Conservation (phyloP, 2,888 invertebrate genomes). For the Buathra laborator region DNA sequence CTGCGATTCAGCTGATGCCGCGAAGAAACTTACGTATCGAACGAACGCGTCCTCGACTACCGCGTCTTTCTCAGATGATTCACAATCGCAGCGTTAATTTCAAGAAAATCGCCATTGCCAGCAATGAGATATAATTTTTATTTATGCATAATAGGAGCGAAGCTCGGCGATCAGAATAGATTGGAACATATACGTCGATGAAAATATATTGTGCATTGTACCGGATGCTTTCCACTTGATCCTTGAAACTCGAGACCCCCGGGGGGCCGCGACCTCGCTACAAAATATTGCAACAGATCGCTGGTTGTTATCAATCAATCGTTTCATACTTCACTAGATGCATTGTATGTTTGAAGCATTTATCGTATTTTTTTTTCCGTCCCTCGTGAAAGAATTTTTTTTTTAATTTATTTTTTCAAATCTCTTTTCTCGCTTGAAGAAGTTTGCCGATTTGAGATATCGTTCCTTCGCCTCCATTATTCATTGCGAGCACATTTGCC, state of each 20-base stretch:
- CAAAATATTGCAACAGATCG: background rate
- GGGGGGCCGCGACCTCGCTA: constrained; percentile 33
- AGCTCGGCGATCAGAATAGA: background rate
- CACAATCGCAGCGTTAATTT: background rate
- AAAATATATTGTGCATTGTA: constrained; percentile 23
- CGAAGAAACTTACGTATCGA: constrained; percentile 33
- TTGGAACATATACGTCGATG: constrained; percentile 8
- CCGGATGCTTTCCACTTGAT: constrained; percentile 57
- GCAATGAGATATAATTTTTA: constrained; percentile 5
- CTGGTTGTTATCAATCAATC: background rate
- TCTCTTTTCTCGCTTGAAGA: background rate
- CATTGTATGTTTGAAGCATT: constrained; percentile 1
- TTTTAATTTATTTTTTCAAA: background rate
- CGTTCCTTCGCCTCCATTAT: constrained; percentile 11
- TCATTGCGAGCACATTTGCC: constrained; percentile 31
- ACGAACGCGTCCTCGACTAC: constrained; percentile 17
- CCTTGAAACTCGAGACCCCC: constrained; percentile 44
- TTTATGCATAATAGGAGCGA: constrained; percentile 22
- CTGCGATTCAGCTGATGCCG: constrained; percentile 53
- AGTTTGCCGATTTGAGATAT: background rate
- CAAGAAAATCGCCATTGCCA: background rate
- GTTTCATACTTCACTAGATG: background rate
- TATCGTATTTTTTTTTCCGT: background rate
- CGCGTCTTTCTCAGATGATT: background rate
- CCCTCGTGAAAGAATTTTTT: background rate